Percentiles rank a stretch among this genome's conserved stretches.
Conservation (phyloP, 2,113 vertebrate species). For the Vimba vimba region DNA sequence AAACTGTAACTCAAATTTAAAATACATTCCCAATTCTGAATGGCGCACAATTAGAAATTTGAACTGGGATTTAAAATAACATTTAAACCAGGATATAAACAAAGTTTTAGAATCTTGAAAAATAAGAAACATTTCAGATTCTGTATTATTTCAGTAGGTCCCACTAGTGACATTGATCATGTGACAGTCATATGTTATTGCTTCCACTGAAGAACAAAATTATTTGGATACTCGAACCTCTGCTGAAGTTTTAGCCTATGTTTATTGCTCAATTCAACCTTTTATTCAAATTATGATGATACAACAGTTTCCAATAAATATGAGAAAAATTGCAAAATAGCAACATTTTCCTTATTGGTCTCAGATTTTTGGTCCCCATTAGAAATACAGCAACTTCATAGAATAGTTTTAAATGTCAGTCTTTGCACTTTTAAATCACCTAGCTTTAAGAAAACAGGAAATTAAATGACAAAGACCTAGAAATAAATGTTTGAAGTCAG, state of each 20-base stretch:
- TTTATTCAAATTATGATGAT: background rate
- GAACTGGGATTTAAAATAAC: too few relatives aligned
- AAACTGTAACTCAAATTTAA: background rate
- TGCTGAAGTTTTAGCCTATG: background rate
- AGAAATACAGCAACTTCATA: background rate
- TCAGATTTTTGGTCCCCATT: background rate
- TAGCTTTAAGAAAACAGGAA: background rate
- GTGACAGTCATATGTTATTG: background rate
- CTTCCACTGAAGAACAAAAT: background rate
- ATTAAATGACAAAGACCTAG: background rate
- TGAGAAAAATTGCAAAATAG: background rate
- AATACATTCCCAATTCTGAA: background rate
- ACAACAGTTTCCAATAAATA: background rate
- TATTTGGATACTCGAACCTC: too few relatives aligned
- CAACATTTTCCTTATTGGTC: background rate
- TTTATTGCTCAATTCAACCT: background rate
- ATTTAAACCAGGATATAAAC: too few relatives aligned
- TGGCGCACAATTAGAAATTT: too few relatives aligned
- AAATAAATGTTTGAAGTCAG: constrained; percentile 7
- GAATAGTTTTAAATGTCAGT: background rate
- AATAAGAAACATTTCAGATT: too few relatives aligned
- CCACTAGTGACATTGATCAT: background rate
- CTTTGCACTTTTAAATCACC: background rate
- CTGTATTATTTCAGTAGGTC: too few relatives aligned
- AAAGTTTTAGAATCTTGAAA: too few relatives aligned